Percentiles rank a stretch among this genome's conserved stretches.
phyloP scores from a whole-genome alignment of 1,140 invertebrate genomes.

The Lepeophtheirus salmonis region DNA sequence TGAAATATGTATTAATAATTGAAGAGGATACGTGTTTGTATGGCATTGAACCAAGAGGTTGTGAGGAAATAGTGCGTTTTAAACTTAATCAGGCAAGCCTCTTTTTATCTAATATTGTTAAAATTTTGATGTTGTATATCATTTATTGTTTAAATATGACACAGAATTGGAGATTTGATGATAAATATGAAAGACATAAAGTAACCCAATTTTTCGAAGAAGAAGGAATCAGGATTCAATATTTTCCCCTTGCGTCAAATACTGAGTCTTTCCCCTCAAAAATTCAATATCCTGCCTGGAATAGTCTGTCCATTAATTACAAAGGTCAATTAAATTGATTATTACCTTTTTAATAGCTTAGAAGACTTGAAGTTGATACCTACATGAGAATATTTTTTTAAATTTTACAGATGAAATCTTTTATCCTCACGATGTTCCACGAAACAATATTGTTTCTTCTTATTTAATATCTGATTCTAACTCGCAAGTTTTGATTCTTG shows the following conservation, averaged over 20 bases:
- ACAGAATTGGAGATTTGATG: too few species aligned
- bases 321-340: neutral
- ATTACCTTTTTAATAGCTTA: neutral
- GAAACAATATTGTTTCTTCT: neutral
- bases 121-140: too few species aligned
- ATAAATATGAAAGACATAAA: neutral
- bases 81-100: neutral
- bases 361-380: too few species aligned
- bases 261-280: neutral
- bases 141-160: too few species aligned
- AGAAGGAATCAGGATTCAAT: neutral
- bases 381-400: neutral
- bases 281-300: neutral
- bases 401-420: neutral
- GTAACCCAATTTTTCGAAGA: neutral
- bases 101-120: neutral
- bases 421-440: neutral
- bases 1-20: neutral
- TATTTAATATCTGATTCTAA: neutral
- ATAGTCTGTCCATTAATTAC: neutral
- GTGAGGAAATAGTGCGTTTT: neutral
- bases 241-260: neutral
- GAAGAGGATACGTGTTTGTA: neutral
- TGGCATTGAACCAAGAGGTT: neutral
- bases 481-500: neutral